Conservation (phyloP, 2,888 invertebrate species). For the Meta bourneti region DNA sequence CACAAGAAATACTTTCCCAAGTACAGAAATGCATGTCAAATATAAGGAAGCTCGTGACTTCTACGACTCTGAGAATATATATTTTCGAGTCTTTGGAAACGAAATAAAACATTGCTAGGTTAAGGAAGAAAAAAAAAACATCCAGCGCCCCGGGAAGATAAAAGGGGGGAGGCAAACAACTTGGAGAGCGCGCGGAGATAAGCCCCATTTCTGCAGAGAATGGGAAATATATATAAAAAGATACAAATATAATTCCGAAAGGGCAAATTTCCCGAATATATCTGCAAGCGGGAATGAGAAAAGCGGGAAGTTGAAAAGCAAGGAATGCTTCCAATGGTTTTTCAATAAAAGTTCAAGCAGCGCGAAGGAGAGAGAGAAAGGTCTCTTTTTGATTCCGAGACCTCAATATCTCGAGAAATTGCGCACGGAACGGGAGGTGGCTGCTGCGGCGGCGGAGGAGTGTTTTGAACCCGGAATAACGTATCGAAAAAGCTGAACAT, state of each 20-base stretch:
- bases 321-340: conserved; percentile 62
- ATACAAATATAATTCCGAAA: conserved; percentile 72
- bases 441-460: neutral
- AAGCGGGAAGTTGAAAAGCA: conserved; percentile 11
- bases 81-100: conserved; percentile 17
- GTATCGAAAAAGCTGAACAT: neutral
- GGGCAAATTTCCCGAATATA: conserved; percentile 73
- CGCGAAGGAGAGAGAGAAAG: conserved; percentile 28
- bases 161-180: conserved; percentile 7
- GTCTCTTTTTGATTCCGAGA: conserved; percentile 64
- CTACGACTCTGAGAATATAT: neutral
- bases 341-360: conserved; percentile 68
- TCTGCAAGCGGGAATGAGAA: conserved; percentile 58
- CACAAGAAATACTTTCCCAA: neutral
- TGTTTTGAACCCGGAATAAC: conserved; percentile 8
- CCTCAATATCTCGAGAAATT: conserved; percentile 64
- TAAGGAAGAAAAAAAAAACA: conserved; percentile 14
- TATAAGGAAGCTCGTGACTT: neutral
- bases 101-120: neutral
- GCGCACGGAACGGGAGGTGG: conserved; percentile 9
- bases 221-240: conserved; percentile 36
- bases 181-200: neutral
- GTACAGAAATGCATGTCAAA: neutral
- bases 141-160: neutral
- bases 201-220: conserved; percentile 42